Conservation (phyloP, 2,797 vertebrate species). For the Onychomys leucogaster region DNA sequence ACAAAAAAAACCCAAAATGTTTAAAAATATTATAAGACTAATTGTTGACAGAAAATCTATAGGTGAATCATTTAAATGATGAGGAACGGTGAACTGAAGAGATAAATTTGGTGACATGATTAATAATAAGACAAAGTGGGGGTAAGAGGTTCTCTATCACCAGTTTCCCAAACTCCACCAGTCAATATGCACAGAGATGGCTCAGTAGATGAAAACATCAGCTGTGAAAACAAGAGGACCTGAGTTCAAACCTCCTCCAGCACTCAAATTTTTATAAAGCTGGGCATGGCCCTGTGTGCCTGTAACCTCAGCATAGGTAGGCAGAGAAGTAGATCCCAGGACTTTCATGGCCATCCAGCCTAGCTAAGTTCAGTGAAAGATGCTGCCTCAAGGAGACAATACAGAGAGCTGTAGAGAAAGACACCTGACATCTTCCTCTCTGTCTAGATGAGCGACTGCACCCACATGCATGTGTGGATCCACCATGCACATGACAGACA, state of each 20-base stretch:
- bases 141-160: not conserved
- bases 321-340: not conserved
- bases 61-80: not conserved
- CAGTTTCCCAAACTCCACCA: not conserved
- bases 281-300: not conserved
- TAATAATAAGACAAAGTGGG: not conserved
- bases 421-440: not conserved
- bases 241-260: not conserved
- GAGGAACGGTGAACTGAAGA: not conserved
- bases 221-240: not conserved
- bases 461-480: not conserved
- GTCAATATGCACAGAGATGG: not conserved
- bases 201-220: too few species aligned
- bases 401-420: not conserved
- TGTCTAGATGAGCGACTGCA: not conserved
- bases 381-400: not conserved
- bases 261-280: not conserved
- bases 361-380: not conserved
- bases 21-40: constrained; percentile 21
- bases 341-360: not conserved
- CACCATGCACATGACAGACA: not conserved
- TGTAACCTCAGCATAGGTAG: not conserved
- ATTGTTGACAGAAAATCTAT: not conserved
- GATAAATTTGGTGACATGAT: not conserved
- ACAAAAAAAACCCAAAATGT: not conserved